phyloP scores from a whole-genome alignment of 2,888 invertebrate genomes.

The Ornithoptera priamus region DNA sequence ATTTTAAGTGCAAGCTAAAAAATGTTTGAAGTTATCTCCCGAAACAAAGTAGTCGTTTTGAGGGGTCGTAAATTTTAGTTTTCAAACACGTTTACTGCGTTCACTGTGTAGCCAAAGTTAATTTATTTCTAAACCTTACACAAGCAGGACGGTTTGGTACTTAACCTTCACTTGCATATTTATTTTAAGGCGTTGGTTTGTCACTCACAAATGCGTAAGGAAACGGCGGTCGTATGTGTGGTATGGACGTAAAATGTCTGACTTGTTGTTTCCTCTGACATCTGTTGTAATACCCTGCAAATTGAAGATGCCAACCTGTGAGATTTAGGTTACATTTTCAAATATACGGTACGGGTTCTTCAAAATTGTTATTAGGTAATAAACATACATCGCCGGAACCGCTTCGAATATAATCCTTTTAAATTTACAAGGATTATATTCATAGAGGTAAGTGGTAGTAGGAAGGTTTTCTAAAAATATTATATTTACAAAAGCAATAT shows the following conservation, averaged over 20 bases:
- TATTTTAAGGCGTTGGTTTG: constrained; percentile 41
- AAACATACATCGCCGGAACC: too few relatives aligned
- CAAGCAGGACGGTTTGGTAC: constrained; percentile 36
- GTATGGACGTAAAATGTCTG: constrained; percentile 45
- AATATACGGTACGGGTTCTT: not conserved
- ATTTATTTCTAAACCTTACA: constrained; percentile 53
- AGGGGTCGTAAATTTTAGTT: constrained; percentile 50
- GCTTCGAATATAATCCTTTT: too few relatives aligned
- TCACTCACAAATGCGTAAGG: constrained; percentile 35
- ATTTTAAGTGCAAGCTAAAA: constrained; percentile 1
- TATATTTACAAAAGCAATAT: too few relatives aligned
- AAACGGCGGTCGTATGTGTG: constrained; percentile 25
- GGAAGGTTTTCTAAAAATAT: too few relatives aligned
- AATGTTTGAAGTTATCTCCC: constrained; percentile 30
- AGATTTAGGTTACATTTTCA: constrained; percentile 31
- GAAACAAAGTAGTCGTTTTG: constrained; percentile 39
- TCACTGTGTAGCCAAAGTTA: constrained; percentile 59
- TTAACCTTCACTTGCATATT: constrained; percentile 42
- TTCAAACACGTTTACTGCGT: constrained; percentile 59
- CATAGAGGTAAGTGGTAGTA: too few relatives aligned
- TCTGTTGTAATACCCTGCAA: constrained; percentile 37
- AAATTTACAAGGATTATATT: too few relatives aligned
- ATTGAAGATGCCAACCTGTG: constrained; percentile 36
- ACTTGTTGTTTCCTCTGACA: constrained; percentile 41
- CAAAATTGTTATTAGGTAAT: not conserved